Base-by-base conservation (phyloP, 2,888 invertebrate species). In the Hanleya hanleyi region DNA sequence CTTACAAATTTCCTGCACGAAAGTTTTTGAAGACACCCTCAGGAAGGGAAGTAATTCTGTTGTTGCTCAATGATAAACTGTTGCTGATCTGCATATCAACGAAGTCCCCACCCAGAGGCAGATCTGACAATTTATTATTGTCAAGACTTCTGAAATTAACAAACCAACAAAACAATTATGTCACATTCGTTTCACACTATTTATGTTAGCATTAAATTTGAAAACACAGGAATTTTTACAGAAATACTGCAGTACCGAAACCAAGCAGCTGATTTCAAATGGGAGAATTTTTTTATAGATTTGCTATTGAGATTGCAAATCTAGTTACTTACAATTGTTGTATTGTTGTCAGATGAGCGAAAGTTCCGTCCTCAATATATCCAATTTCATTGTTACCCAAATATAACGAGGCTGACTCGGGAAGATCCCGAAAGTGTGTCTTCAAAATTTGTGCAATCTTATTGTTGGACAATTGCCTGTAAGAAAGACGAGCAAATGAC, bases 361-460 rank as follows among this genome's bases (percentile, higher is more conserved):
- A 81, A 5, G 84, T 81, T 6, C 85, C 85, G 68, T 86, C 82
- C 68, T 86, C 86, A 22, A 87, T 83, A 74, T 82, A 84, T n/a
- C 81, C 85, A n/a, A 87, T 78, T 15, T 84, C 80, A 69, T 87
- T 87, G 38, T 65, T 68, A 22, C 64, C 26, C 12, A 80, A 67
- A 18, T 37, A 18, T 4, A 80, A 68, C 1, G 18, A 50, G 12
- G 29, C 22, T 5, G 67, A 51, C 1, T 77, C 62, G 15, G 73
- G 75, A 29, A 51, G 62, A 62, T 80, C 78, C 47, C 50, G 32
- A 37, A 81, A 74, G 38, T 74, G 72, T 0, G 67, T 68, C 41
- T 70, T 74, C 73, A 75, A 51, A 12, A 81, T 15, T 22, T 74
- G 67, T 15, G 66, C 65, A n/a, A 86, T 80, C 36, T 75, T 38